A percentile compares a stretch with the other conserved stretches of the same genome.
These are phyloP conservation scores for Xanthia icteritia DNA, from an alignment of 2,888 invertebrate species.

Conservation along the genomic window DNA sequence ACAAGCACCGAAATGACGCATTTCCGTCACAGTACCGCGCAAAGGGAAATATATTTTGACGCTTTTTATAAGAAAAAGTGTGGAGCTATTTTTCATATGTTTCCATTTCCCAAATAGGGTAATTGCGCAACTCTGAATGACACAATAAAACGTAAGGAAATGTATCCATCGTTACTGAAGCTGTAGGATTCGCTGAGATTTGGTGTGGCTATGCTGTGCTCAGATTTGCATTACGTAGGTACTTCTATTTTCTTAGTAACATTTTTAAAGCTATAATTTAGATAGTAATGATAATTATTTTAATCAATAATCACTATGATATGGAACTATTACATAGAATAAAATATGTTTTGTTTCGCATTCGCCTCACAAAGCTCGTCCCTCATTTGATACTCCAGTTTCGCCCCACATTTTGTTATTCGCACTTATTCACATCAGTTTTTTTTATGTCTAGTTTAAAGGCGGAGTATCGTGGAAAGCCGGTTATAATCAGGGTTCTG, in stretches of 20 bases:
- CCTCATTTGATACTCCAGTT: too few relatives aligned
- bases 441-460: background rate
- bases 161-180: constrained; percentile 17
- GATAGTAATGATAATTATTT: background rate
- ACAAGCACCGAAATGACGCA: constrained; percentile 54
- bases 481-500: background rate
- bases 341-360: background rate
- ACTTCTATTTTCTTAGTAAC: too few relatives aligned
- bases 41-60: constrained; percentile 61
- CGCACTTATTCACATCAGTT: too few relatives aligned
- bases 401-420: too few relatives aligned
- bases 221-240: background rate
- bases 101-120: constrained; percentile 69
- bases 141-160: constrained; percentile 63
- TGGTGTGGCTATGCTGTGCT: background rate
- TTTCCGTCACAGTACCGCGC: constrained; percentile 54
- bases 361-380: too few relatives aligned
- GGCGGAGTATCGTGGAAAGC: too few relatives aligned
- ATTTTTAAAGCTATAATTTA: background rate
- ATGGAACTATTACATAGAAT: background rate
- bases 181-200: background rate
- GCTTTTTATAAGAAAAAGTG: constrained; percentile 64
- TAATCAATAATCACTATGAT: background rate
- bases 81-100: constrained; percentile 66
- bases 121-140: constrained; percentile 66